Percentiles rank a stretch among this genome's conserved stretches.
These are phyloP conservation scores for Corythornis leucogaster DNA, from an alignment of 2,797 vertebrate species.

Conservation along the genomic window DNA sequence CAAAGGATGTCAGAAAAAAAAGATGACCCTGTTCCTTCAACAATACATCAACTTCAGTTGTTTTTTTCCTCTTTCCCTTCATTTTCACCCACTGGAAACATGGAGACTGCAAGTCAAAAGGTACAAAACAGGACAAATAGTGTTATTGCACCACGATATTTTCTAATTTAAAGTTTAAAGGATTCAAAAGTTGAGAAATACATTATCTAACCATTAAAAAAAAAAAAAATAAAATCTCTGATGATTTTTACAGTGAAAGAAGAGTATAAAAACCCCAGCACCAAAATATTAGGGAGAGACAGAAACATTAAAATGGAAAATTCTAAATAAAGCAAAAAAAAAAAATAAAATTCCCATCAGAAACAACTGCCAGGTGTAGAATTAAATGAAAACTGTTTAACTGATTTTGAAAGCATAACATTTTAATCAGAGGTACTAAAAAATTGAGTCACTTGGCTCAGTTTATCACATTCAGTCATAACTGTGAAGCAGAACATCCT, in stretches of 20 bases:
- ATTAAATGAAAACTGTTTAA: neutral
- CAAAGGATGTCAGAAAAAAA: neutral
- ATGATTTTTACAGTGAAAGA: neutral
- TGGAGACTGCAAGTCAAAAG: neutral
- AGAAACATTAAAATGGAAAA: neutral
- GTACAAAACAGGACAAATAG: neutral
- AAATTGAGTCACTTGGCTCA: slow-evolving; percentile 37
- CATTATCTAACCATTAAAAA: neutral
- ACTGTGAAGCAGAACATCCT: slow-evolving; percentile 1
- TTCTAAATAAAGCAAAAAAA: neutral
- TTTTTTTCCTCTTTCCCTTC: neutral
- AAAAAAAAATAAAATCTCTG: neutral
- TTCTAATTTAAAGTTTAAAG: neutral
- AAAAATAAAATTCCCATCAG: neutral
- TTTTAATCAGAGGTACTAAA: slow-evolving; percentile 4
- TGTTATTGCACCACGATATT: neutral
- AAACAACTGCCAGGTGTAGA: neutral
- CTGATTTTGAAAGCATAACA: slow-evolving; percentile 22
- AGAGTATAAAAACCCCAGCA: neutral
- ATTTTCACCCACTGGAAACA: neutral
- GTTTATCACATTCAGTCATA: neutral
- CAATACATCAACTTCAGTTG: neutral
- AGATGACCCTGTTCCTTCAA: neutral
- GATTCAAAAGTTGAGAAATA: neutral
- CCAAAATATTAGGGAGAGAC: neutral